Base-by-base conservation (phyloP, 1,140 invertebrate genomes). In the Centruroides sculpturatus region DNA sequence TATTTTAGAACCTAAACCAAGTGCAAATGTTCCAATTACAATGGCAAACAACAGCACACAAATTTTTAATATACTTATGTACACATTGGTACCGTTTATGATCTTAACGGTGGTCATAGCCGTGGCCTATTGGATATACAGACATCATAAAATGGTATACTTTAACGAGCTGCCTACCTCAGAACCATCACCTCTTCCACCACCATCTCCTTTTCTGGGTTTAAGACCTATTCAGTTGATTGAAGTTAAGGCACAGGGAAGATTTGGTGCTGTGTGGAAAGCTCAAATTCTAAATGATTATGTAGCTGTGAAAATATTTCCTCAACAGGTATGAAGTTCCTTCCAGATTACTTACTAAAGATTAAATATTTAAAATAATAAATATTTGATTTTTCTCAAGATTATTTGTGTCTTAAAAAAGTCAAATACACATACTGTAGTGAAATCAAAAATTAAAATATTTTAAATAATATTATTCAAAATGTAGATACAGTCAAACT, bases 261-360 rank as follows among this genome's bases (percentile, higher is more conserved):
- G 93, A 47, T 98, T 95, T 74, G 93, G 94, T 4, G 86, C 89
- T 47, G 92, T 98, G 7, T 97, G 92, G 91, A 89, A 91, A 71
- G 93, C 89, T 0, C 23, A 36, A 36, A 82, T 86, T 69, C 66
- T 78, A 35, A 80, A 81, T 56, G 82, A 83, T 64, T 73, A 77
- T 35, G 81, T 88, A 5, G 86, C 85, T 36, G 85, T 88, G 0
- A 89, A 88, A 73, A 83, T 87, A 48, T 85, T 87, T 69, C 82
- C 84, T 3, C 71, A 78, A n/a, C 76, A 81, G 70, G 82, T 86
- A 49, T 41, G 41, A 41, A 41, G 23, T 23, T 23, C 23, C 23
- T 23, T 23, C 23, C 23, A 23, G 2, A 23, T 23, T 23, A 23
- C 23, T 23, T 23, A 23, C 23, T 23, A 23, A 23, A 23, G 23